Base-by-base conservation (phyloP, 1,140 invertebrate genomes). In the Littorina saxatilis region DNA sequence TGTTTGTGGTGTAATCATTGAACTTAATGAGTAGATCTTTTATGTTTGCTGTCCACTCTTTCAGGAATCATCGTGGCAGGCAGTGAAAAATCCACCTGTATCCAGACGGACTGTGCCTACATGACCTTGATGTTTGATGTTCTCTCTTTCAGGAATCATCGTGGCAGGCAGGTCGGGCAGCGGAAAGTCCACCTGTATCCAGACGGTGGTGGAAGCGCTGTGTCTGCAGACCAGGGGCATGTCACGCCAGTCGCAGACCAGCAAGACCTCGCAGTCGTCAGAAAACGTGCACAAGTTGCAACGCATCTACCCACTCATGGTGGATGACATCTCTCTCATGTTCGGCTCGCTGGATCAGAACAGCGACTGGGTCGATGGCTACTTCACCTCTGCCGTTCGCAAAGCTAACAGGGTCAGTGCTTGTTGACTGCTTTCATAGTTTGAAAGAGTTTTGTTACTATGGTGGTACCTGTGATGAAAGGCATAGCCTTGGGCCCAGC, bases 141-240 rank as follows among this genome's bases (percentile, higher is more conserved):
- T 43, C 61, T n/a, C 23, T 39, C 7, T 35, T 5, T 55, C 74
- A 92, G 91, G 91, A 81, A 85, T 92, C 35, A 91, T 92, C 80
- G 86, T 93, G 17, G 91, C 90, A 72, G 92, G 92, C 5, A 90
- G 91, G 9, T 89, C 92, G 29, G 91, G 91, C 37, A 90, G 87
- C 87, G 92, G 92, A n/a, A 93, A 93, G 80, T 91, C 90, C 11
- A 88, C 88, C 17, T 90, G 89, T 80, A 89, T 92, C n/a, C 87
- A 91, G 83, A 88, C 86, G 4, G 75, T 92, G 43, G 88, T 92
- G 4, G 89, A 91, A 68, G 88, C 91, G 13, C 84, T 93, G 23
- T 89, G 90, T 80, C 82, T 86, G 13, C 79, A 84, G 2, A 81
- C 84, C 23, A 79, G 82, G 43, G 87, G 85, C 29, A 77, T 87